phyloP scores from a whole-genome alignment of 2,113 vertebrate genomes.

The Athene cunicularia region DNA sequence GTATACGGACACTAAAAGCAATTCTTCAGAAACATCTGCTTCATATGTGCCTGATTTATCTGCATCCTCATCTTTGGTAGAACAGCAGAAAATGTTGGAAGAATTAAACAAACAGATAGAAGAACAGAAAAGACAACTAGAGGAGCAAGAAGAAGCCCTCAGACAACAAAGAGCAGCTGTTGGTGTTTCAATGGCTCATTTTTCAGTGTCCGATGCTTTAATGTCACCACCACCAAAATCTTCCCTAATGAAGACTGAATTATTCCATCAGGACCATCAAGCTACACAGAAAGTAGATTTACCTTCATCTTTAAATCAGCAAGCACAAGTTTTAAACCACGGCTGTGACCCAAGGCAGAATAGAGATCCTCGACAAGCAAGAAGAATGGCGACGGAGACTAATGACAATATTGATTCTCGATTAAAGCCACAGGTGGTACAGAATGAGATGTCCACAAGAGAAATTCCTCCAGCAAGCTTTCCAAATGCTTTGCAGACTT shows the following conservation, averaged over 20 bases:
- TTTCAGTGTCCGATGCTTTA: slow-evolving; percentile 92
- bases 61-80: slow-evolving; percentile 79
- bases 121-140: slow-evolving; percentile 92
- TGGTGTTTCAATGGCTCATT: slow-evolving; percentile 94
- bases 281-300: slow-evolving; percentile 73
- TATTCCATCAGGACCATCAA: slow-evolving; percentile 83
- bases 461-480: not conserved
- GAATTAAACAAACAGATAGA: slow-evolving; percentile 96
- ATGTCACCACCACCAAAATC: slow-evolving; percentile 89
- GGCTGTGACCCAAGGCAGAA: slow-evolving; percentile 84
- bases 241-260: slow-evolving; percentile 74
- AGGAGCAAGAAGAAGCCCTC: slow-evolving; percentile 93
- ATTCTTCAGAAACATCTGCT: not conserved
- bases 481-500: not conserved
- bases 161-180: slow-evolving; percentile 92
- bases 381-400: slow-evolving; percentile 69
- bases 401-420: slow-evolving; percentile 16
- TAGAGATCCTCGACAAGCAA: slow-evolving; percentile 87
- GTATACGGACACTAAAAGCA: slow-evolving; percentile 56
- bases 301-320: slow-evolving; percentile 51
- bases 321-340: slow-evolving; percentile 77
- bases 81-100: slow-evolving; percentile 94
- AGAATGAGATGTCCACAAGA: not conserved
- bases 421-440: not conserved
- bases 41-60: not conserved